phyloP scores from a whole-genome alignment of 2,888 invertebrate genomes.

The Dynastes hyllus region DNA sequence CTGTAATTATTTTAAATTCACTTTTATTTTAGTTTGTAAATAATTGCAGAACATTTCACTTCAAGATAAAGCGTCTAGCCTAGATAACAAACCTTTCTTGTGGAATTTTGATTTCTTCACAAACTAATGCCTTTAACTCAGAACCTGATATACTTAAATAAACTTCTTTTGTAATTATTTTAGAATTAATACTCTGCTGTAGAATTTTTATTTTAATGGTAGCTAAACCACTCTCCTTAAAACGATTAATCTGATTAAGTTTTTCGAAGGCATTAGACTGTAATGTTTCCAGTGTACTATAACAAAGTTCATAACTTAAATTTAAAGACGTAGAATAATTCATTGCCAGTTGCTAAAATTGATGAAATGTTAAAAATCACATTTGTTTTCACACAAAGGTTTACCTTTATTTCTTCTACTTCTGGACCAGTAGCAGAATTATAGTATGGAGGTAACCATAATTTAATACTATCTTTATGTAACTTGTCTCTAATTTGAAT shows the following conservation, averaged over 20 bases:
- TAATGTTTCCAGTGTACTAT: constrained; percentile 76
- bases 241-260: constrained; percentile 80
- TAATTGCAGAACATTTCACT: not conserved
- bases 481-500: constrained; percentile 80
- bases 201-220: constrained; percentile 81
- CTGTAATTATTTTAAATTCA: not conserved
- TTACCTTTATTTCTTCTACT: constrained; percentile 73
- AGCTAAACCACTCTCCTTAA: constrained; percentile 81
- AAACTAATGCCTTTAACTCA: constrained; percentile 75
- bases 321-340: constrained; percentile 75
- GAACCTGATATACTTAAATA: constrained; percentile 73
- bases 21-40: not conserved
- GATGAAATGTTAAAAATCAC: constrained; percentile 11
- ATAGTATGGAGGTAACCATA: constrained; percentile 85
- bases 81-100: constrained; percentile 68
- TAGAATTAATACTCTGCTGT: constrained; percentile 73
- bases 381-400: not conserved
- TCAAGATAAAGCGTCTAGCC: not conserved
- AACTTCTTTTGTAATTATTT: constrained; percentile 74
- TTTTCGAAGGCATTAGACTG: constrained; percentile 83
- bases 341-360: constrained; percentile 76
- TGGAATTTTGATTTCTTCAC: constrained; percentile 70
- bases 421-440: constrained; percentile 71
- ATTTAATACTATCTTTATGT: constrained; percentile 79
- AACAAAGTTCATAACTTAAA: constrained; percentile 72